Evolutionary conservation across 2,113 vertebrate genomes (phyloP).

Genomic region (Rhegmatorhina hoffmannsi): DNA sequence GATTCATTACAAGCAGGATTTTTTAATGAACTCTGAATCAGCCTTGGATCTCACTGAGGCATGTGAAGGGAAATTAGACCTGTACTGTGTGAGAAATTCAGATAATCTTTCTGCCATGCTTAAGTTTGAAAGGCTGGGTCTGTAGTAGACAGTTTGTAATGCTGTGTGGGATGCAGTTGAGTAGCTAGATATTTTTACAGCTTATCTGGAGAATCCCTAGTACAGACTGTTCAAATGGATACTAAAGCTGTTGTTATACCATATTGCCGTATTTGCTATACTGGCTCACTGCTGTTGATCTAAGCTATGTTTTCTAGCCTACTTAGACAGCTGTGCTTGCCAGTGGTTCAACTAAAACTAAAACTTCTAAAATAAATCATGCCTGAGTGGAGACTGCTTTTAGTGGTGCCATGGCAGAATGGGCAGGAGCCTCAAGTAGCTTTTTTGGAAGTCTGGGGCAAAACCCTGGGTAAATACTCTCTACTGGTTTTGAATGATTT

Average conservation of each 20-base stretch:
- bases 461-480: background rate
- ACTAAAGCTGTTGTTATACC: background rate
- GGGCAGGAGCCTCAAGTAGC: background rate
- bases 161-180: conserved; percentile 12
- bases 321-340: background rate
- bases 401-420: background rate
- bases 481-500: background rate
- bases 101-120: conserved; percentile 21
- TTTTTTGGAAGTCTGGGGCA: background rate
- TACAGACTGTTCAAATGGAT: conserved; percentile 40
- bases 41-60: background rate
- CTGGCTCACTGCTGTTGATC: background rate
- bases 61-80: background rate
- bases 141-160: conserved; percentile 25
- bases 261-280: background rate
- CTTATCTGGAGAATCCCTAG: conserved; percentile 16
- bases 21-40: background rate
- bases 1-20: background rate
- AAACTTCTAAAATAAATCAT: background rate
- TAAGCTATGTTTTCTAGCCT: background rate
- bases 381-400: background rate
- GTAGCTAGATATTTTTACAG: conserved; percentile 25
- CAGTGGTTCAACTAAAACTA: background rate
- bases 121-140: background rate
- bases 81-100: background rate